Base-by-base conservation (phyloP, 2,797 vertebrate genomes). In the Chaetophractus vellerosus region DNA sequence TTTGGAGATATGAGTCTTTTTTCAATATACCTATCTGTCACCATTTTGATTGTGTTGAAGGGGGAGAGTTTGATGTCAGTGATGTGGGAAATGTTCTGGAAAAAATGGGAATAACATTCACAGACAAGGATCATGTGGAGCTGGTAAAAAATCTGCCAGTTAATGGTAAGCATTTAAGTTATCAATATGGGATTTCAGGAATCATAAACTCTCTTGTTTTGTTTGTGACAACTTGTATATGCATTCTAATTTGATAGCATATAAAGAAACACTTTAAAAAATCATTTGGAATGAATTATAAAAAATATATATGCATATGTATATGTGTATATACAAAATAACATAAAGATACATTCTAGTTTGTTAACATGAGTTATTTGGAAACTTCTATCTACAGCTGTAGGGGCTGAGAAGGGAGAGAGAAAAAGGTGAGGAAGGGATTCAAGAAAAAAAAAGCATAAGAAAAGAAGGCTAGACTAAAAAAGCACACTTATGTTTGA, bases 131-230 rank as follows among this genome's bases (percentile, higher is more conserved):
- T 59, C 71, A 68, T 55, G 9, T n/a, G 33, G 80, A 90, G 59
- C 38, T 83, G n/a, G 52, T 55, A 63, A 81, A 85, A 87, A 24
- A 68, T 0, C 8, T 79, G n/a, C 78, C 93, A 93, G 26, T 48
- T 66, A 61, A 55, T 23, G 80, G 81, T 95, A 82, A 61, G 33
- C 21, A 28, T 88, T 88, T 89, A 74, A 91, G 8, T 57, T 90
- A 23, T 33, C 66, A 45, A 64, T 24, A 23, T 83, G 80, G 48
- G 61, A 83, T 76, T 41, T 24, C 66, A 59, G 78, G 50, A 66
- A 87, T 76, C 64, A 23, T n/a, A 71, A 24, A 50, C 59, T 52
- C 41, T 55, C n/a, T n/a, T 82, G 33, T 50, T 69, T 59, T 66
- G 38, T 55, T 52, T 85, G 28, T 88, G 59, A 85, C 16, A 59